Percentiles rank a stretch among this genome's conserved stretches.
These are phyloP conservation scores for Phoeniculus purpureus DNA, from an alignment of 2,797 vertebrate genomes.

Conservation along the genomic window DNA sequence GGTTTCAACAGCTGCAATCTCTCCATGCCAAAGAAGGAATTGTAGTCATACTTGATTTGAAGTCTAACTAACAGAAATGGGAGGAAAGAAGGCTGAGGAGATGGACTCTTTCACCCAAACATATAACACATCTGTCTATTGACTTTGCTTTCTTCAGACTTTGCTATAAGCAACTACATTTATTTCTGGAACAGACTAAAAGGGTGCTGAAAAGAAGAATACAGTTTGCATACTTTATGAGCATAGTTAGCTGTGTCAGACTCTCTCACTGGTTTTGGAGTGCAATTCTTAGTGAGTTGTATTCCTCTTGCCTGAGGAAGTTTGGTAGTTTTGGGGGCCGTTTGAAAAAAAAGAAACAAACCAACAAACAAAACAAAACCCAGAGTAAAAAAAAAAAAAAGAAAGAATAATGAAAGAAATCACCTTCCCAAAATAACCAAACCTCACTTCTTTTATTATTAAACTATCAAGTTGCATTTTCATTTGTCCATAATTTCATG, in stretches of 20 bases:
- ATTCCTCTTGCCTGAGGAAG: neutral
- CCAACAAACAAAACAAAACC: neutral
- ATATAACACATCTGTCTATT: slow-evolving; percentile 32
- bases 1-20: slow-evolving; percentile 63
- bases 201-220: slow-evolving; percentile 55
- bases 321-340: neutral
- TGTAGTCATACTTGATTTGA: slow-evolving; percentile 46
- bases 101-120: neutral
- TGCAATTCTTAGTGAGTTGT: slow-evolving; percentile 20
- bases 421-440: neutral
- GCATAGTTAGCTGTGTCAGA: slow-evolving; percentile 38
- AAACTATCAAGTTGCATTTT: neutral
- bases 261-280: slow-evolving; percentile 9
- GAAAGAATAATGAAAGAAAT: neutral
- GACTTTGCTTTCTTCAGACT: slow-evolving; percentile 28
- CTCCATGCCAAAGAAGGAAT: slow-evolving; percentile 49
- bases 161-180: slow-evolving; percentile 37
- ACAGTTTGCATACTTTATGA: slow-evolving; percentile 53
- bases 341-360: neutral
- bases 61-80: slow-evolving; percentile 17
- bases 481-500: neutral
- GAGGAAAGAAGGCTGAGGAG: neutral
- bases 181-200: slow-evolving; percentile 37
- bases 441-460: neutral
- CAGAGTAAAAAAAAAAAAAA: neutral